Evolutionary conservation across 2,113 vertebrate species (phyloP).

Genomic region (Anhinga rufa): DNA sequence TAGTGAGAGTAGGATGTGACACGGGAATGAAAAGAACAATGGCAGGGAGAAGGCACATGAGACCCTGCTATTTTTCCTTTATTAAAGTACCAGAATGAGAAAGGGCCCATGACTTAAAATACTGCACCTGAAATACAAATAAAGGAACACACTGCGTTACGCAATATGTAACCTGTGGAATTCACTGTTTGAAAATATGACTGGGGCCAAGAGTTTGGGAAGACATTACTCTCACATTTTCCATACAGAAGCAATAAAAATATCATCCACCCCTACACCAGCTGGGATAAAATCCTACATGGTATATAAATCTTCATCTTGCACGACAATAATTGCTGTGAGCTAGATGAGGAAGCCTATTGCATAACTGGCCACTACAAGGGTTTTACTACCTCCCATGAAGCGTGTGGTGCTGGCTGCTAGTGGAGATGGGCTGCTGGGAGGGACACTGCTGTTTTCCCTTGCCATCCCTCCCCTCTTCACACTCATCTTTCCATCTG

Average conservation of each 20-base stretch:
- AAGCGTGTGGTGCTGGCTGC: neutral
- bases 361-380: neutral
- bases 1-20: neutral
- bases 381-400: conserved; percentile 18
- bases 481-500: neutral
- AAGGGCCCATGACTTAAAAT: conserved; percentile 22
- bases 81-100: neutral
- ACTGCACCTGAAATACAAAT: neutral
- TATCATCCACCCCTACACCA: conserved; percentile 56
- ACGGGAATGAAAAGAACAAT: conserved; percentile 21
- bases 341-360: neutral
- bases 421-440: neutral
- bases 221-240: conserved; percentile 44
- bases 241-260: conserved; percentile 54
- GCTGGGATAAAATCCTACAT: conserved; percentile 44
- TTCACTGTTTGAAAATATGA: neutral
- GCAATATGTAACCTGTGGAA: neutral
- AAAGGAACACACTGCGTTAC: neutral
- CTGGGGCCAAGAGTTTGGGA: conserved; percentile 1
- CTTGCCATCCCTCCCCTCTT: neutral
- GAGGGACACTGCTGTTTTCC: neutral
- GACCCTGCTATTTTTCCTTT: neutral
- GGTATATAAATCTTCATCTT: conserved; percentile 45
- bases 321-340: neutral
- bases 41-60: neutral